These are phyloP conservation scores for Umimayanthus kanabou DNA, from an alignment of 92 coral and sea anemone species.

Conservation along the genomic window DNA sequence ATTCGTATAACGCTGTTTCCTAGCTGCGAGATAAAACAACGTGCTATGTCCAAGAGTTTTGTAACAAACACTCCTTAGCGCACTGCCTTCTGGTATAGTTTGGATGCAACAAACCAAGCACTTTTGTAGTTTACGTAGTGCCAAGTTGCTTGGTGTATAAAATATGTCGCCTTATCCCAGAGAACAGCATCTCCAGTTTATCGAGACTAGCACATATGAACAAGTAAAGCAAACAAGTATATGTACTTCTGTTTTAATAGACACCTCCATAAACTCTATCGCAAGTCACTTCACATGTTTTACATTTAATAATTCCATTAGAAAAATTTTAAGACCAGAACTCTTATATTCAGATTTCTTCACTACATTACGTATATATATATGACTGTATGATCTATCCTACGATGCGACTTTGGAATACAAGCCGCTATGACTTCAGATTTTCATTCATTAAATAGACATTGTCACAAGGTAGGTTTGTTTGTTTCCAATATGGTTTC, in stretches of 20 bases:
- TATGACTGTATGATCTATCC: not conserved
- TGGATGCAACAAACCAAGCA: too few relatives aligned
- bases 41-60: too few relatives aligned
- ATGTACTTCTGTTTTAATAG: conserved; percentile 13
- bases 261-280: not conserved
- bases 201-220: not conserved
- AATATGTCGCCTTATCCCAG: too few relatives aligned
- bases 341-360: not conserved
- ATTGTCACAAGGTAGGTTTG: not conserved
- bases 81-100: too few relatives aligned
- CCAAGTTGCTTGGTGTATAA: too few relatives aligned
- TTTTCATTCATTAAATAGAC: not conserved
- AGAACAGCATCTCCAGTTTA: too few relatives aligned
- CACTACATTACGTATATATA: not conserved
- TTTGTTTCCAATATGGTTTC: not conserved
- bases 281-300: not conserved
- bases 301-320: too few relatives aligned
- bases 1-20: too few relatives aligned
- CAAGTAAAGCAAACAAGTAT: not conserved
- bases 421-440: not conserved
- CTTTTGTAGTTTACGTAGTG: too few relatives aligned
- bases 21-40: too few relatives aligned
- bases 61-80: too few relatives aligned
- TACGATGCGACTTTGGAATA: not conserved
- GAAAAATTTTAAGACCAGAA: not conserved